Conservation (phyloP, 2,113 vertebrate species). For the Orcinus orca region DNA sequence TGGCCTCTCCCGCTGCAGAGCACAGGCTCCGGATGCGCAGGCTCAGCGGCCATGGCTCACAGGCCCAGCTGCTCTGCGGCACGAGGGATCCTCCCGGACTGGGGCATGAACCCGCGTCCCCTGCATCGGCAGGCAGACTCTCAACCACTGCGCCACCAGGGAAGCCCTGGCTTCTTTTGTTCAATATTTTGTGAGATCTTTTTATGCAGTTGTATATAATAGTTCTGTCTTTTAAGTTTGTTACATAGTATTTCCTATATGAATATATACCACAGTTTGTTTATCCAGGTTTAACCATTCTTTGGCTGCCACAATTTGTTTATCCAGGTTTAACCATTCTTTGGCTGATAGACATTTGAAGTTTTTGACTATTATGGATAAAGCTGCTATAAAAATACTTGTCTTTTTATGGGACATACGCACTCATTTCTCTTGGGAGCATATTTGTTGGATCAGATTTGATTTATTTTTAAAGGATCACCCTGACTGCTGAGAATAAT, state of each 20-base stretch:
- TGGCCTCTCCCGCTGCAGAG: too few species aligned
- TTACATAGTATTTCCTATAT: neutral
- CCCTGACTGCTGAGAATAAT: neutral
- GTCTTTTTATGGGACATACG: neutral
- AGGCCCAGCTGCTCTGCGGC: too few species aligned
- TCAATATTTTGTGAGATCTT: neutral
- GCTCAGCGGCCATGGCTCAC: too few species aligned
- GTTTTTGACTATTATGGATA: neutral
- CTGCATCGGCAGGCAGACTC: too few species aligned
- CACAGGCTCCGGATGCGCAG: too few species aligned
- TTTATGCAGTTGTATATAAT: neutral
- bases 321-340: neutral
- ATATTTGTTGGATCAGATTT: neutral
- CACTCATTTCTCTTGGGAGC: neutral
- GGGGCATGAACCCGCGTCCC: too few species aligned
- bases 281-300: neutral
- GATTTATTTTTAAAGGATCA: neutral
- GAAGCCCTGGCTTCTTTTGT: neutral
- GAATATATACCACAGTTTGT: neutral
- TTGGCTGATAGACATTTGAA: neutral
- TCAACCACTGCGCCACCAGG: too few species aligned
- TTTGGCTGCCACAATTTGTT: neutral
- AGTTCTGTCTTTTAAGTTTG: neutral
- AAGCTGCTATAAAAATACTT: neutral
- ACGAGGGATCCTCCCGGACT: too few species aligned